Base-by-base conservation (phyloP, 1,140 invertebrate genomes). In the Scaptomyza montana region DNA sequence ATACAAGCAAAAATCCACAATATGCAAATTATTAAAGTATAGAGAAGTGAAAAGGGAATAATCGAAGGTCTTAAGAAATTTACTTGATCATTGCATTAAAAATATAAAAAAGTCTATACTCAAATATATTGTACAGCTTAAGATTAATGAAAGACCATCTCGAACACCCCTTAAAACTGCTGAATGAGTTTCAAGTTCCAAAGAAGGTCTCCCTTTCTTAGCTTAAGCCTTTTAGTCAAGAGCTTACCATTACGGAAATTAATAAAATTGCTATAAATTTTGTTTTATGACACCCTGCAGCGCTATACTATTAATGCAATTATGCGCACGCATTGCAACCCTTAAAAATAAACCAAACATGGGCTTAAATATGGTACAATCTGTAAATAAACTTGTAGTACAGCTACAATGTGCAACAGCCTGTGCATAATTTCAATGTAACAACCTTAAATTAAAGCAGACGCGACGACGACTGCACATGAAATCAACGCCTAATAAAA, bases 401-500 rank as follows among this genome's bases (percentile, higher is more conserved):
- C 2, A 9, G 8, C 28, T 28, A 36, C 62, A 46, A 66, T 59
- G 39, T 57, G 47, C 53, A 71, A 70, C 67, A 63, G 62, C 30
- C 54, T 51, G 46, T 16, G 65, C 43, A 62, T 45, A 69, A 69
- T 59, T 66, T 66, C 54, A 59, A 54, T 51, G 69, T 60, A 54
- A 63, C 64, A 73, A 55, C 56, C 50, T 55, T 55, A 50, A 73
- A 73, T 73, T 73, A 73, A 68, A 68, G 70, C 28, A 33, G 28
- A 25, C 56, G 46, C 39, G 56, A 8, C 46, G 30, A 49, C 12
- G 43, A n/a, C 39, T 10, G 28, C 10, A 53, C 36, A 63, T 53
- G 43, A 77, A 77, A 77, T 77, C 53, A 77, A 64, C 64, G 80
- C 49, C 67, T 63, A 70, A 66, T 68, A 85, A 64, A 69, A 53